Percentiles rank a stretch among this genome's conserved stretches.
phyloP scores from a whole-genome alignment of 2,888 invertebrate species.

The Schizotus pectinicornis region DNA sequence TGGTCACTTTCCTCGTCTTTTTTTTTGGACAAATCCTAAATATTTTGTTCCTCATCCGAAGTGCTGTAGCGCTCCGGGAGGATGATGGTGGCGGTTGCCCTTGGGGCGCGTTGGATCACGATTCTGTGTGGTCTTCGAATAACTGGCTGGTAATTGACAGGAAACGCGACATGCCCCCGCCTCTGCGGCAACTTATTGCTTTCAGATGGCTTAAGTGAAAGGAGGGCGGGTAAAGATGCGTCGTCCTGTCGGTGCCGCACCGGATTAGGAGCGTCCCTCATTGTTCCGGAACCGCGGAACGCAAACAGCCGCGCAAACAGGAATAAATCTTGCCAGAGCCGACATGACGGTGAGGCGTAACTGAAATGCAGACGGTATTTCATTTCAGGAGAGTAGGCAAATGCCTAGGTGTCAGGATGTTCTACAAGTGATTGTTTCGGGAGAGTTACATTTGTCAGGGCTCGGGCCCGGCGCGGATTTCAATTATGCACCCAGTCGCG shows the following conservation, averaged over 20 bases:
- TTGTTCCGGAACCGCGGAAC: slow-evolving; percentile 23
- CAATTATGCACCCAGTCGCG: slow-evolving; percentile 33
- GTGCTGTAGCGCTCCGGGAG: too few species aligned
- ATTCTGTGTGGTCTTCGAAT: too few species aligned
- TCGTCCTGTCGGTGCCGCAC: slow-evolving; percentile 1
- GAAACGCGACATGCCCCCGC: slow-evolving; percentile 3
- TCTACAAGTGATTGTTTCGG: slow-evolving; percentile 32
- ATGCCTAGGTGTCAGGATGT: slow-evolving; percentile 30
- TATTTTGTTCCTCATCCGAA: too few species aligned
- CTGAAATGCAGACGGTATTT: slow-evolving; percentile 30
- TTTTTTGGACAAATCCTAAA: too few species aligned
- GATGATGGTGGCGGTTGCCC: too few species aligned
- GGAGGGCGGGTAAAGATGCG: slow-evolving; percentile 7
- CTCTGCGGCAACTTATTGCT: slow-evolving; percentile 14
- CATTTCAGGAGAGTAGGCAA: slow-evolving; percentile 27
- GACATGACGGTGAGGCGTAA: slow-evolving; percentile 25
- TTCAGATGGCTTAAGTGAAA: slow-evolving; percentile 13
- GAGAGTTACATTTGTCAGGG: slow-evolving; percentile 29
- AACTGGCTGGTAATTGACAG: slow-evolving; percentile 12
- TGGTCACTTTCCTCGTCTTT: too few species aligned
- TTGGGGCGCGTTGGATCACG: too few species aligned
- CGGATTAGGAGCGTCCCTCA: slow-evolving; percentile 22
- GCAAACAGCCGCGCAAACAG: slow-evolving; percentile 28
- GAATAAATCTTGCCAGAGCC: slow-evolving; percentile 26
- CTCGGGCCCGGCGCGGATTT: slow-evolving; percentile 27